Conservation (phyloP, 2,113 vertebrate genomes). For the Vidua chalybeata region DNA sequence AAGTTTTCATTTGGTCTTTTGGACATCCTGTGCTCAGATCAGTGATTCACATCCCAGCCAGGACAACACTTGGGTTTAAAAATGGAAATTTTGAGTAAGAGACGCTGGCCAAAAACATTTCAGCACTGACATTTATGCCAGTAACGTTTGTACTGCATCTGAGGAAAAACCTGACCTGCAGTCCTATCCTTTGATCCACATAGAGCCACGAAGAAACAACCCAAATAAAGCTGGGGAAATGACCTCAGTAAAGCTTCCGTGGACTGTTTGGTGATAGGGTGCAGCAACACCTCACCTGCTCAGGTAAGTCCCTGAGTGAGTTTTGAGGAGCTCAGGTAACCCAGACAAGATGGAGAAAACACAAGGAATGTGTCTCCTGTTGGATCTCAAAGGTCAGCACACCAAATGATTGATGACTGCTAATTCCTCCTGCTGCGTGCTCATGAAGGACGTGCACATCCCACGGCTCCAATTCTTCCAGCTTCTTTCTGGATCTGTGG, state of each 20-base stretch:
- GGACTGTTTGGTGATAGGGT: fast-evolving
- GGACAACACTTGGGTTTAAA: not conserved
- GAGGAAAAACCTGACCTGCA: slow-evolving; percentile 25
- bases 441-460: not conserved
- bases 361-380: not conserved
- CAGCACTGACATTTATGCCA: not conserved
- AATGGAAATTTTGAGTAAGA: not conserved
- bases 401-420: not conserved
- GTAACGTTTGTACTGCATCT: not conserved
- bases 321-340: not conserved
- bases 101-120: not conserved
- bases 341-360: not conserved
- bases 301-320: not conserved
- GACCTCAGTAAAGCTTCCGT: not conserved
- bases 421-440: not conserved
- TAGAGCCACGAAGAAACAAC: not conserved
- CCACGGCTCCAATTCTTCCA: not conserved
- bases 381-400: not conserved
- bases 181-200: not conserved
- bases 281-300: not conserved
- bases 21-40: not conserved
- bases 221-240: not conserved
- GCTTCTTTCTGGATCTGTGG: not conserved
- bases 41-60: not conserved
- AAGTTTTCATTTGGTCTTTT: not conserved